Evolutionary conservation across 2,888 invertebrate species (phyloP), one percentile per base, ranked within the genome.

Genomic region (Harpalus rubripes): DNA sequence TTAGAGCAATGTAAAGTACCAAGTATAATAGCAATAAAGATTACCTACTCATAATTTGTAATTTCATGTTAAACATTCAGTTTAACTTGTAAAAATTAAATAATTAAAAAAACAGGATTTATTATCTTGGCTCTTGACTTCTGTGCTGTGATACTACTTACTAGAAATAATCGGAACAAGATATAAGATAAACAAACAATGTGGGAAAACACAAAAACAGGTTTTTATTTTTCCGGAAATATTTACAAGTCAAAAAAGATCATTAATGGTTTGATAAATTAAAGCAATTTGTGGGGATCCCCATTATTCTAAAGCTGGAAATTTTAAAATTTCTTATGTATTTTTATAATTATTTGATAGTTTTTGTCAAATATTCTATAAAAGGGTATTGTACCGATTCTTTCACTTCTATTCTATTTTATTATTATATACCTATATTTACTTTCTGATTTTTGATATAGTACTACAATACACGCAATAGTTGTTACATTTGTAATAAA

Each of bases 151-250:
- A 52, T 74, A 44, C 7, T 12, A 63, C 4, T 22, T 15, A 59
- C 8, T 56, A 61, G 22, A 26, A 68, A 39, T 68, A 68, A 68
- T 68, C 39, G 63, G 63, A 63, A 26, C 22, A 63, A 63, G 32
- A 63, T 63, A 8, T 7, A 63, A 63, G 63, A 44, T 74, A 74
- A 72, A 74, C 44, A 74, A 72, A 74, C 44, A 74, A 18, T 74
- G 10, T 44, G 72, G 68, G 72, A 74, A 74, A 74, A 74, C 41
- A 74, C 72, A 18, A 44, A 74, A 44, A 44, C 72, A 41, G 44
- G 72, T 74, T 74, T 74, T 10, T 8, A 44, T 44, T 74, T 44
- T 18, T 18, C 72, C 72, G 72, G 72, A 74, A 74, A 74, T 74
- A 74, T 44, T 18, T 18, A 74, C 41, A 74, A 74, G 16, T 44